These are phyloP conservation scores for Andricus curvator DNA, from an alignment of 2,888 invertebrate species.

Conservation along the genomic window DNA sequence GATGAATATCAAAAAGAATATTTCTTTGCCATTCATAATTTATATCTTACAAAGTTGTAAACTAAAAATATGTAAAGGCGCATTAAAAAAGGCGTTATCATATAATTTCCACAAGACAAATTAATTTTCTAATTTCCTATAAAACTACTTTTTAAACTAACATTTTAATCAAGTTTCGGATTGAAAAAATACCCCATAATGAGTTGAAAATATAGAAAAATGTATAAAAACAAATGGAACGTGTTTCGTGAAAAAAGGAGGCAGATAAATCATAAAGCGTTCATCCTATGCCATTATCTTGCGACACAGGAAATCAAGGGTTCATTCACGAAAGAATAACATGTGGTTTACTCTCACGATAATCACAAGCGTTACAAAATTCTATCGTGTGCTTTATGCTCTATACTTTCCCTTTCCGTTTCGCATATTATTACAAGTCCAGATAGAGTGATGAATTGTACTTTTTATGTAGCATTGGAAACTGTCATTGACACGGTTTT, in stretches of 20 bases:
- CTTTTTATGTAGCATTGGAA: background rate
- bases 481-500: conserved; percentile 1
- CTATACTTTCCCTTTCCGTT: conserved; percentile 6
- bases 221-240: no score
- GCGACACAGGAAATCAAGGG: conserved; percentile 5
- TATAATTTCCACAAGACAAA: no score
- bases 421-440: background rate
- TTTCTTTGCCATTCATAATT: no score
- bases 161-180: no score
- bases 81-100: no score
- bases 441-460: background rate
- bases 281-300: background rate
- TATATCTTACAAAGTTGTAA: no score
- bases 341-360: background rate
- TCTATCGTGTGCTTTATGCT: background rate
- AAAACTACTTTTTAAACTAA: no score
- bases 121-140: no score
- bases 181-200: no score
- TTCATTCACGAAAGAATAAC: background rate
- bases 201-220: no score
- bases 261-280: background rate
- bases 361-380: conserved; percentile 4
- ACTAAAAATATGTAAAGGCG: no score
- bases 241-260: background rate
- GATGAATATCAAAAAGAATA: no score